Evolutionary conservation across 2,888 invertebrate species (phyloP).

Genomic region (Brachypterus glaber): DNA sequence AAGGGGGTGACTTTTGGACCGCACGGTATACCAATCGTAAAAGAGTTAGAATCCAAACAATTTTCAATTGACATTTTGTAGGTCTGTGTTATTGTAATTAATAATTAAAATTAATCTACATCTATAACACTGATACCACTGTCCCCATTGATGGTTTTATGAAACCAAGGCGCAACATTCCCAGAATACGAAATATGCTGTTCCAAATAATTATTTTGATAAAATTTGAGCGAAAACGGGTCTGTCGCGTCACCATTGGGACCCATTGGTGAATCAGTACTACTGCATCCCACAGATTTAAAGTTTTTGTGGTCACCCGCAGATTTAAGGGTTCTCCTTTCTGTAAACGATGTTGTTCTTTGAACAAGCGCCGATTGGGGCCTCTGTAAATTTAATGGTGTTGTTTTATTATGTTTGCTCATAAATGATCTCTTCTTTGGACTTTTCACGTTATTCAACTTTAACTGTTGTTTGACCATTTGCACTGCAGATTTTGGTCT

Average conservation of each 20-base stretch:
- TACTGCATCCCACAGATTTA: conserved; percentile 11
- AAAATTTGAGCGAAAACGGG: no score
- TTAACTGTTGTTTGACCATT: conserved; percentile 35
- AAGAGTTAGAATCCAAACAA: no score
- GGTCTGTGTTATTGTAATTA: no score
- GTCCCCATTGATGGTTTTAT: conserved; percentile 16
- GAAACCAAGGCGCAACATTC: conserved; percentile 14
- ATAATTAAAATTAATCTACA: conserved; percentile 18
- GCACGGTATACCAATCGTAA: no score
- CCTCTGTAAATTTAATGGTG: conserved; percentile 27
- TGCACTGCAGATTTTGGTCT: conserved; percentile 38
- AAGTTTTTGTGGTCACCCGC: conserved; percentile 28
- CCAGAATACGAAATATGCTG: no score
- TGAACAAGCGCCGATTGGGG: neutral
- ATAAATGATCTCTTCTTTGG: conserved; percentile 22
- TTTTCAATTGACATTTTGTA: no score
- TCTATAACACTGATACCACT: conserved; percentile 23
- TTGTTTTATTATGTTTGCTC: conserved; percentile 32
- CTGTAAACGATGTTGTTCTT: conserved; percentile 7
- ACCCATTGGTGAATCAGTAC: conserved; percentile 20
- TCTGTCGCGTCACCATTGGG: conserved; percentile 24
- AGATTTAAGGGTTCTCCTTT: conserved; percentile 29
- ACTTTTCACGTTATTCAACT: conserved; percentile 23
- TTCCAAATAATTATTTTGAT: conserved; percentile 23
- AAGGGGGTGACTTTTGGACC: no score